Base-by-base conservation (phyloP, 1,140 invertebrate genomes). In the Solen grandis region DNA sequence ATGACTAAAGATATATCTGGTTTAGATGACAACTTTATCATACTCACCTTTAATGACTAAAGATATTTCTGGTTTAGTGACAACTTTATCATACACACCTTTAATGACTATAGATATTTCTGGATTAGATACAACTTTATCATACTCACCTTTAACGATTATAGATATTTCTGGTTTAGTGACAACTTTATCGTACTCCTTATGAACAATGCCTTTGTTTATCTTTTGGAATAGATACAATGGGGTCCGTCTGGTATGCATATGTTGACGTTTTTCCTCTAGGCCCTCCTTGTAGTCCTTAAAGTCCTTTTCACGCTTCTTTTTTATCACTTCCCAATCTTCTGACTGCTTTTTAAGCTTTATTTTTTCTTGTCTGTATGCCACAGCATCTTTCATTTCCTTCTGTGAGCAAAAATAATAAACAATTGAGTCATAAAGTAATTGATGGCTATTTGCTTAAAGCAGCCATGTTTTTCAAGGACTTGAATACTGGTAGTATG, bases 241-340 rank as follows among this genome's bases (percentile, higher is more conserved):
- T n/a, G n/a, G n/a, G n/a, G n/a, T n/a, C n/a, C n/a, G n/a, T n/a
- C 41, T 46, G 41, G 41, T 46, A 46, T 46, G 41, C 41, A 46
- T 46, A 46, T 46, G 41, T 46, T 46, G 8, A 46, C 41, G 41
- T 8, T 46, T 10, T 46, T 94, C 92, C 46, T 94, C 92, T 22
- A 97, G 91, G 83, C 93, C 90, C 27, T 93, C 93, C 78, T 94
- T 93, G 90, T 98, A 98, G 69, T 93, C 93, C 85, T 60, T 83
- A 68, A 85, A 89, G 91, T 98, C 95, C 87, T 95, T 93, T 35
- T 94, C 93, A 59, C 94, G 89, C 89, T 96, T 97, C 78, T 93
- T 91, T 2, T 94, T 86, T 46, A 97, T 96, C 2, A 92, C 93
- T 68, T 93, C 92, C 19, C 91, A 76, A 88, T 96, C 95, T 65